A percentile compares a stretch with the other conserved stretches of the same genome.
These are phyloP conservation scores for Homalodisca vitripennis DNA, from an alignment of 1,140 invertebrate species.

Conservation along the genomic window DNA sequence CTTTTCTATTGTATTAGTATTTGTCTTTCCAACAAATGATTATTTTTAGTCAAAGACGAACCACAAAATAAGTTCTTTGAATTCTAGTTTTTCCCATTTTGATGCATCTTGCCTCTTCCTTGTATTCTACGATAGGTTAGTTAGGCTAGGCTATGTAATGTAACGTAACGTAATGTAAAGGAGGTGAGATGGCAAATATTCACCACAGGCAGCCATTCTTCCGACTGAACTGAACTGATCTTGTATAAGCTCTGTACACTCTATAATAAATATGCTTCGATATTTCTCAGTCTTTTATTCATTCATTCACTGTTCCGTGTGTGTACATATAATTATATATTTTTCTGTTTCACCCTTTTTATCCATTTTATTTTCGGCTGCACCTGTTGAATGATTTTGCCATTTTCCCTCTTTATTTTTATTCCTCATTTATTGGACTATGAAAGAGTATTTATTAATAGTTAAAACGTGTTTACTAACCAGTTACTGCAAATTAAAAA, in stretches of 20 bases:
- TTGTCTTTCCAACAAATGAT: too few relatives aligned
- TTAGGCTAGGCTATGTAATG: too few relatives aligned
- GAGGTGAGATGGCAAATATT: slow-evolving; percentile 50
- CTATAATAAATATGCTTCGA: slow-evolving; percentile 21
- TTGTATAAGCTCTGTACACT: slow-evolving; percentile 10
- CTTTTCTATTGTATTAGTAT: too few relatives aligned
- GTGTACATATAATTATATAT: too few relatives aligned
- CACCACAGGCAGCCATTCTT: slow-evolving; percentile 47
- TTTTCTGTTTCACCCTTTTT: background rate
- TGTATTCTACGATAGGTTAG: too few relatives aligned
- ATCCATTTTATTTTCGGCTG: slow-evolving; percentile 6
- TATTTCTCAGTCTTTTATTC: background rate
- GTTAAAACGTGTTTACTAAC: background rate
- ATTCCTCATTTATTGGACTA: background rate
- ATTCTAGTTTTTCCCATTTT: too few relatives aligned
- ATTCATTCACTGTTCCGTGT: background rate
- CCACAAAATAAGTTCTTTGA: too few relatives aligned
- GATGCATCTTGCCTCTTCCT: background rate
- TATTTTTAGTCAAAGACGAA: too few relatives aligned
- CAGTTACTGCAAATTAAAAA: background rate
- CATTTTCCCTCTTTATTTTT: slow-evolving; percentile 16
- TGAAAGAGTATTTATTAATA: background rate
- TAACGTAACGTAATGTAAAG: too few relatives aligned
- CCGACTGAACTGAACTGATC: background rate
- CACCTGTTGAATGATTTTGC: slow-evolving; percentile 15